Conservation (phyloP, 2,797 vertebrate genomes). For the Anabacerthia variegaticeps region DNA sequence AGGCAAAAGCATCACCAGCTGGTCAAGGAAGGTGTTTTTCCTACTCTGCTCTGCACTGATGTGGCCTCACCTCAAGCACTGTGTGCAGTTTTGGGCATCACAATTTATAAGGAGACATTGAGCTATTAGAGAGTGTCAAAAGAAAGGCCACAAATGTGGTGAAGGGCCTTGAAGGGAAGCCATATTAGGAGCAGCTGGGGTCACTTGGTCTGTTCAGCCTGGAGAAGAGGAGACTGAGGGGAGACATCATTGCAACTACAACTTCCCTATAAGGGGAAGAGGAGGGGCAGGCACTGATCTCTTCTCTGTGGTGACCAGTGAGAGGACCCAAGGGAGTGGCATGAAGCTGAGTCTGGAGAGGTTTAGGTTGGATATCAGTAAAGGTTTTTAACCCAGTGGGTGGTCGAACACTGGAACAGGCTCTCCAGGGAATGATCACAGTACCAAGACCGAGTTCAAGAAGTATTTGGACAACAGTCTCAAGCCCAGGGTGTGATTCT, state of each 20-base stretch:
- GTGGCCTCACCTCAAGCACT: neutral
- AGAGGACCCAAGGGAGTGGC: rapidly evolving
- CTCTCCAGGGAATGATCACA: neutral
- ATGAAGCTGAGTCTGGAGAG: neutral
- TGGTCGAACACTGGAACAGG: neutral
- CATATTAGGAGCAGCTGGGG: rapidly evolving
- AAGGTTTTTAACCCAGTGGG: neutral
- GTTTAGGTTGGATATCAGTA: neutral
- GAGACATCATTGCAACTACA: neutral
- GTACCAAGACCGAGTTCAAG: neutral
- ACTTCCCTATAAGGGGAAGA: rapidly evolving
- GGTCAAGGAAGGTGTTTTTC: neutral
- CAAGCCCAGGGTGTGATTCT: neutral
- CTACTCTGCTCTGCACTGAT: neutral
- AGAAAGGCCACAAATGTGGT: neutral
- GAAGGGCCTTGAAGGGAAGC: neutral
- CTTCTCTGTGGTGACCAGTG: neutral
- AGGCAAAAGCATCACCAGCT: neutral
- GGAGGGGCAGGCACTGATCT: neutral
- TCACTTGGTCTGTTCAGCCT: neutral
- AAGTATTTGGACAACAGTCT: neutral
- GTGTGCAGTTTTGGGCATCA: neutral
- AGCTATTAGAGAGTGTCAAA: neutral
- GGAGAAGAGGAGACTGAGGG: neutral
- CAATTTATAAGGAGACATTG: neutral